Percentiles rank a stretch among this genome's conserved stretches.
phyloP scores from a whole-genome alignment of 2,797 vertebrate species.

The Iguana delicatissima region DNA sequence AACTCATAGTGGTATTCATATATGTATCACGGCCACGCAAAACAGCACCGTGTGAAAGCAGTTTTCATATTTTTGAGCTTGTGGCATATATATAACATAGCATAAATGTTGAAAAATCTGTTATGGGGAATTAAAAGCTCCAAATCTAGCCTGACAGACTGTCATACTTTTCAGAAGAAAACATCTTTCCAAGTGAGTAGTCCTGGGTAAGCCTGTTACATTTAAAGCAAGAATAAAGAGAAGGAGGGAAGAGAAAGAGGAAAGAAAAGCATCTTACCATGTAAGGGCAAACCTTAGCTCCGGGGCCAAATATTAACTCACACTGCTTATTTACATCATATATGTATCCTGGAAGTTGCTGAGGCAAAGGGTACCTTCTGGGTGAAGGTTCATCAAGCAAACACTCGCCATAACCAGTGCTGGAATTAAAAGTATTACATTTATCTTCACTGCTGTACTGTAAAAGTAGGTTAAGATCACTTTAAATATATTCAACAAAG shows the following conservation, averaged over 20 bases:
- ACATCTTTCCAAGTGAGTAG: not conserved
- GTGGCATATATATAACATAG: not conserved
- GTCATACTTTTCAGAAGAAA: not conserved
- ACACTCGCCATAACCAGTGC: slow-evolving; percentile 98
- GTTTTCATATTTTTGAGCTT: not conserved
- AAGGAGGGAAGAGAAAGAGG: not conserved
- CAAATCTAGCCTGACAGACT: not conserved
- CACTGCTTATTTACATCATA: slow-evolving; percentile 99
- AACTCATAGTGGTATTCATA: too few species aligned
- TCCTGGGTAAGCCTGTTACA: not conserved
- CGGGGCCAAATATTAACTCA: slow-evolving; percentile 98
- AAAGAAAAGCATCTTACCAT: slow-evolving; percentile 89
- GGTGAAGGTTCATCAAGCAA: slow-evolving; percentile 96
- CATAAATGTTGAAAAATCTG: not conserved
- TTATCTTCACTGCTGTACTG: not conserved
- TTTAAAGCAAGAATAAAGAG: slow-evolving; percentile 34
- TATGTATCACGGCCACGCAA: not conserved
- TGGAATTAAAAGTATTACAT: slow-evolving; percentile 76
- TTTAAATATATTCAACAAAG: not conserved
- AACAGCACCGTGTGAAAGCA: not conserved
- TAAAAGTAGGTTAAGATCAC: not conserved
- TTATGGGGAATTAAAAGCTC: not conserved
- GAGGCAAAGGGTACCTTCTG: slow-evolving; percentile 90
- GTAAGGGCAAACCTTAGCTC: slow-evolving; percentile 97
- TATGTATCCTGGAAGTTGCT: slow-evolving; percentile 93